Conservation (phyloP, 1,140 invertebrate genomes). For the Zaprionus ornatus region DNA sequence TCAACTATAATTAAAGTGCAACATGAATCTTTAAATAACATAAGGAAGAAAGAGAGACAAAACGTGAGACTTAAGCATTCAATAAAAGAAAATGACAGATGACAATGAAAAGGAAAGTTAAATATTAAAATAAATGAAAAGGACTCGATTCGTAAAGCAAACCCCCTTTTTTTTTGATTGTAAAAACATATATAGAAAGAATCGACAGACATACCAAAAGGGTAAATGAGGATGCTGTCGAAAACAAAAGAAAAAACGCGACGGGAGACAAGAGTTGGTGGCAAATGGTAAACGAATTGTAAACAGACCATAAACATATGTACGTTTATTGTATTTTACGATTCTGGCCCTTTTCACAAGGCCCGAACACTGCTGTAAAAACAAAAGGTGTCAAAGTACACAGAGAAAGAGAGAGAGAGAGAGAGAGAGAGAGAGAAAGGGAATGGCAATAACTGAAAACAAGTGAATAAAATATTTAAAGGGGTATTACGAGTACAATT, state of each 20-base stretch:
- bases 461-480: background rate
- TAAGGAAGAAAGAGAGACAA: background rate
- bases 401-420: background rate
- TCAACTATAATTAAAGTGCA: background rate
- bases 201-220: background rate
- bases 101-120: background rate
- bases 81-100: background rate
- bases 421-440: background rate
- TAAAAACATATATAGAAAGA: background rate
- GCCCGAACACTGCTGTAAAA: background rate
- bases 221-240: background rate
- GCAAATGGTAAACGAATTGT: constrained; percentile 5
- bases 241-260: background rate
- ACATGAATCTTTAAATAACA: no score
- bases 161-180: background rate
- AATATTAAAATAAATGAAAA: background rate
- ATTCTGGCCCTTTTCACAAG: background rate
- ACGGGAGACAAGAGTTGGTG: background rate
- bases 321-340: constrained; percentile 1
- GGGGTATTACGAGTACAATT: background rate
- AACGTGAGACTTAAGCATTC: background rate
- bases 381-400: constrained; percentile 1
- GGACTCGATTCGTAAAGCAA: background rate
- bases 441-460: background rate
- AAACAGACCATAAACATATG: constrained; percentile 5